A percentile compares a stretch with the other conserved stretches of the same genome.
phyloP scores from a whole-genome alignment of 1,140 invertebrate species.

The Dufourea novaeangliae region DNA sequence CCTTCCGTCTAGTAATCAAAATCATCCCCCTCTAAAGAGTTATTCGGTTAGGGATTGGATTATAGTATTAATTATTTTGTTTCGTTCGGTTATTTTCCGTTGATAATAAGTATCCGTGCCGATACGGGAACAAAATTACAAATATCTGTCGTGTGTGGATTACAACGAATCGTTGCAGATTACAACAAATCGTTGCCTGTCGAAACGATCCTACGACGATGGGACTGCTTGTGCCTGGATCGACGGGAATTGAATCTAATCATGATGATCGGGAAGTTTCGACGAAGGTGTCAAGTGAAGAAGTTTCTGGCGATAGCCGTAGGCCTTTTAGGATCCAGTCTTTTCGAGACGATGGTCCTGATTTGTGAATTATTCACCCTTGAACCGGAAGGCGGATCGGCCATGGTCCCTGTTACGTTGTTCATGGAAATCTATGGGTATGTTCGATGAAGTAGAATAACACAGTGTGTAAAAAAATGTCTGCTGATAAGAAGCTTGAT shows the following conservation, averaged over 20 bases:
- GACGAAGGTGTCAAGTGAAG: slow-evolving; percentile 76
- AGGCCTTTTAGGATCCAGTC: slow-evolving; percentile 74
- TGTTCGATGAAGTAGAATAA: slow-evolving; percentile 8
- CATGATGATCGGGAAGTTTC: slow-evolving; percentile 75
- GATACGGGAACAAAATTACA: background rate
- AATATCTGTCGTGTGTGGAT: slow-evolving; percentile 63
- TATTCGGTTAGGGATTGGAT: too few species aligned
- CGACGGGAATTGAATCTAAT: slow-evolving; percentile 73
- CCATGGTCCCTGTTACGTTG: slow-evolving; percentile 87
- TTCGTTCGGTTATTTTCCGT: background rate
- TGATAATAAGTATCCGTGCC: background rate
- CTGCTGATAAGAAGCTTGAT: too few species aligned
- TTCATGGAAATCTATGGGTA: slow-evolving; percentile 87
- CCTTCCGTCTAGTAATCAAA: too few species aligned
- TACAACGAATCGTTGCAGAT: slow-evolving; percentile 75
- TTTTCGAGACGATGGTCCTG: slow-evolving; percentile 87
- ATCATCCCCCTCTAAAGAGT: too few species aligned
- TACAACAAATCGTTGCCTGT: slow-evolving; percentile 75
- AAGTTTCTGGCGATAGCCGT: slow-evolving; percentile 78
- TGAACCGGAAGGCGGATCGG: slow-evolving; percentile 91
- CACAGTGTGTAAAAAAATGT: too few species aligned
- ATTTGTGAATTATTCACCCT: slow-evolving; percentile 91
- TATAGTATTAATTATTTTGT: too few species aligned
- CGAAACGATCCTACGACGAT: slow-evolving; percentile 68
- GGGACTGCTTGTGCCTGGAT: slow-evolving; percentile 77